Evolutionary conservation across 2,888 invertebrate genomes (phyloP).

Genomic region (Ennomos erosarius): DNA sequence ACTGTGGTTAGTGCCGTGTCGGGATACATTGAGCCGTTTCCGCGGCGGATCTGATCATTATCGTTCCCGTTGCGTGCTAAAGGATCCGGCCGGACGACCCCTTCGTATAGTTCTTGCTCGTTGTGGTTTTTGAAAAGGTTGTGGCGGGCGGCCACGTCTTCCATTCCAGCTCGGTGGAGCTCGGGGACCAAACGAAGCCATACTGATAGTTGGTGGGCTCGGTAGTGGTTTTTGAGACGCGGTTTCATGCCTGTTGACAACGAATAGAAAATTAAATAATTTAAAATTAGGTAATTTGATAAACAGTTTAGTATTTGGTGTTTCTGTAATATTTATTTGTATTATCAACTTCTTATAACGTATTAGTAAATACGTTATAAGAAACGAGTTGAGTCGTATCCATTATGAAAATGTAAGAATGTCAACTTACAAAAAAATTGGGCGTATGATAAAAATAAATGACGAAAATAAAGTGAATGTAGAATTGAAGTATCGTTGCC

Average conservation of each 20-base stretch:
- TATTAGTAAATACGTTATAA: too few species aligned
- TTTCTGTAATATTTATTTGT: too few species aligned
- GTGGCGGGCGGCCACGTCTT: conserved; percentile 93
- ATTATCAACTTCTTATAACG: too few species aligned
- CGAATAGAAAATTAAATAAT: too few species aligned
- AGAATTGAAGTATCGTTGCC: too few species aligned
- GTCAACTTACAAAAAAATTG: too few species aligned
- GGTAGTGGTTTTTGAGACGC: conserved; percentile 95
- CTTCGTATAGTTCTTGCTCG: conserved; percentile 95
- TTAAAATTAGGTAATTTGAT: too few species aligned
- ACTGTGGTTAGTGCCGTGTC: conserved; percentile 88
- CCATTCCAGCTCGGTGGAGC: conserved; percentile 94
- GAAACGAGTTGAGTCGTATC: too few species aligned
- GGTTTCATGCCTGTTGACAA: conserved; percentile 92
- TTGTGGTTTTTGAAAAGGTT: conserved; percentile 96
- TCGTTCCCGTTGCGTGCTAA: conserved; percentile 87
- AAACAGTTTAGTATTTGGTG: too few species aligned
- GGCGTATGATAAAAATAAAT: too few species aligned
- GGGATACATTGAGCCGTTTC: conserved; percentile 78
- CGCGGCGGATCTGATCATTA: conserved; percentile 85
- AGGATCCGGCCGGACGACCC: conserved; percentile 94
- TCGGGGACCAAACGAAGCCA: conserved; percentile 98
- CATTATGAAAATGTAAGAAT: too few species aligned
- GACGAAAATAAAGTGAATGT: too few species aligned
- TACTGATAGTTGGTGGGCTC: conserved; percentile 97